These are phyloP conservation scores for Bradynema listronoti DNA, from an alignment of 1,140 invertebrate species.

Conservation along the genomic window DNA sequence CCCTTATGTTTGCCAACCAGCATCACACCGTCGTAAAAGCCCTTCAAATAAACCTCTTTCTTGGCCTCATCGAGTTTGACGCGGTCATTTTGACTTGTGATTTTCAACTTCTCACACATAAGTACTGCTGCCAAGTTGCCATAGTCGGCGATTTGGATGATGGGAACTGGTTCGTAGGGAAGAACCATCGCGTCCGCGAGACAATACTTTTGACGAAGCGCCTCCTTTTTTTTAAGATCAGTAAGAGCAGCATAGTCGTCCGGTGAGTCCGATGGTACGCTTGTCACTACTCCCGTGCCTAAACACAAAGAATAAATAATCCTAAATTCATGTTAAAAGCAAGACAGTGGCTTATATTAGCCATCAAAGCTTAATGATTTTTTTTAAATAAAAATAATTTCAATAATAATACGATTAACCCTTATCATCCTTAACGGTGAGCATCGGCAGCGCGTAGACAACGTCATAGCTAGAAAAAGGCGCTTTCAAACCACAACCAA, in stretches of 20 bases:
- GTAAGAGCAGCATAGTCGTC: slow-evolving; percentile 92
- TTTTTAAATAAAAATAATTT: too few species aligned
- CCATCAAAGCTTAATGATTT: too few species aligned
- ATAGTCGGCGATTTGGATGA: slow-evolving; percentile 79
- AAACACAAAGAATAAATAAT: slow-evolving; percentile 53
- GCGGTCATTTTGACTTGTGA: slow-evolving; percentile 92
- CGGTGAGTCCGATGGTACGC: slow-evolving; percentile 94
- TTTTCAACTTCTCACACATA: slow-evolving; percentile 81
- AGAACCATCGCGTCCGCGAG: slow-evolving; percentile 86
- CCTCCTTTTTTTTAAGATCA: slow-evolving; percentile 87
- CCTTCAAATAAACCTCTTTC: slow-evolving; percentile 81
- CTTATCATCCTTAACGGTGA: slow-evolving; percentile 95
- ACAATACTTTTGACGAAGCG: slow-evolving; percentile 84
- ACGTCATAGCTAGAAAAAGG: slow-evolving; percentile 74
- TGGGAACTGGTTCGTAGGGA: slow-evolving; percentile 77
- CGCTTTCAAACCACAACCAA: slow-evolving; percentile 74
- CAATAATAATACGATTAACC: slow-evolving; percentile 49
- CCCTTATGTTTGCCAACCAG: slow-evolving; percentile 72
- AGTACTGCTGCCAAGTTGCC: slow-evolving; percentile 77
- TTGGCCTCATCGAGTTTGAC: slow-evolving; percentile 89
- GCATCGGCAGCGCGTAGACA: slow-evolving; percentile 91
- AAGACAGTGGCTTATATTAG: too few species aligned
- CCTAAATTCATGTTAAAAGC: slow-evolving; percentile 5
- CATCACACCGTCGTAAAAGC: slow-evolving; percentile 78
- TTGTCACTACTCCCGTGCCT: slow-evolving; percentile 89